phyloP scores from a whole-genome alignment of 2,888 invertebrate species.

The Cabera pusaria region DNA sequence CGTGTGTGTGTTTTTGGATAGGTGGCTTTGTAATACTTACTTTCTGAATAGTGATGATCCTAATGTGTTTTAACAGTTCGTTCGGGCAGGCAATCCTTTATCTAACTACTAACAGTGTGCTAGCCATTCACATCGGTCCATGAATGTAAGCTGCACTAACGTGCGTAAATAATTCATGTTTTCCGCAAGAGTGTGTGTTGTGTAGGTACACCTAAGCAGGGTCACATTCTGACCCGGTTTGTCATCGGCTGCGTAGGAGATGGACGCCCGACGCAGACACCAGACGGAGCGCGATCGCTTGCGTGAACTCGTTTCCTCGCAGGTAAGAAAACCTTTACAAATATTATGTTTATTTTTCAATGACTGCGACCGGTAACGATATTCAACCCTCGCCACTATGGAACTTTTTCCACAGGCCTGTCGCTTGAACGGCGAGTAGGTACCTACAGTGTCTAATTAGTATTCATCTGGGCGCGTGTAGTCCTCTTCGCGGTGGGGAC shows the following conservation, averaged over 20 bases:
- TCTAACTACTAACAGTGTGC: not conserved
- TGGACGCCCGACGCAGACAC: too few relatives aligned
- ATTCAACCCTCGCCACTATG: slow-evolving; percentile 24
- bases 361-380: slow-evolving; percentile 6
- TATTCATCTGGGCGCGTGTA: slow-evolving; percentile 82
- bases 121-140: slow-evolving; percentile 20
- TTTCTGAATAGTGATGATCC: too few relatives aligned
- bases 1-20: too few relatives aligned
- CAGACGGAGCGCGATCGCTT: slow-evolving; percentile 8
- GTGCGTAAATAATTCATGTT: slow-evolving; percentile 33
- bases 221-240: slow-evolving; percentile 33
- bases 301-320: slow-evolving; percentile 2
- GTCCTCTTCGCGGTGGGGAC: slow-evolving; percentile 81
- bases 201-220: slow-evolving; percentile 19
- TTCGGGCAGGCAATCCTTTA: too few relatives aligned
- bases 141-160: slow-evolving; percentile 27
- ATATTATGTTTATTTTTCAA: slow-evolving; percentile 15
- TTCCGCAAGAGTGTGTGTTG: slow-evolving; percentile 23
- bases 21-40: too few relatives aligned
- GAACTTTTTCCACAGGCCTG: slow-evolving; percentile 37
- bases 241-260: slow-evolving; percentile 32
- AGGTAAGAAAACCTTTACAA: slow-evolving; percentile 16
- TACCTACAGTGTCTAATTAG: slow-evolving; percentile 77
- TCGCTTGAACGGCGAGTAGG: slow-evolving; percentile 39
- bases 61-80: too few relatives aligned